Base-by-base conservation (phyloP, 2,113 vertebrate species). In the Telmatochromis sp. region DNA sequence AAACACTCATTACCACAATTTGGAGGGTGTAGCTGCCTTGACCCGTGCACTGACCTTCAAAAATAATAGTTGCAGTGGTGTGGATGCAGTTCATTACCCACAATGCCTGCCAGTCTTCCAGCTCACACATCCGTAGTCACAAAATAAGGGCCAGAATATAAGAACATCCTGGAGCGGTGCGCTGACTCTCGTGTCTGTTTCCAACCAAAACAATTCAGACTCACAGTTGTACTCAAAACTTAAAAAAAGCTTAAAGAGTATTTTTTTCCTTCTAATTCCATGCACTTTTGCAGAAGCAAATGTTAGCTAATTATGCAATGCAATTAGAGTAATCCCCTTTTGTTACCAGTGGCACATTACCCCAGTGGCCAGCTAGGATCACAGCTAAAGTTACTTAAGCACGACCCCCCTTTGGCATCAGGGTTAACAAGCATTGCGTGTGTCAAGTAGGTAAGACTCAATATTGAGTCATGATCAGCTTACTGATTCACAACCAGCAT, bases 41-140 rank as follows among this genome's bases (percentile, higher is more conserved):
- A 94, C 87, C 93, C 75, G 6, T 92, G 63, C 33, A 82, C 14
- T 89, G 90, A 94, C 93, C 94, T 95, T 95, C 84, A 94, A 89
- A 51, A 86, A 93, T 90, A 87, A 89, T 81, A 51, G 92, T 85
- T 33, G 63, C 54, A 68, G 54, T 31, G 35, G 47, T 89, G 89
- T 84, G 87, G 87, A 93, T 83, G 80, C 85, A 85, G 88, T 93
- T 94, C 91, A 94, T 93, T 94, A 94, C 78, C 63, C 82, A 60
- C 81, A 80, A 86, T 85, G 81, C 88, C 84, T 91, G 91, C 92
- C 92, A 85, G 80, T 86, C 49, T 63, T 80, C 57, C 26, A 55
- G 53, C 80, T 81, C 82, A 75, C 65, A 54, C 54, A 84, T 86
- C 54, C 54, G 90, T 86, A 87, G 84, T 90, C 93, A 89, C 78